Evolutionary conservation across 1,140 invertebrate genomes (phyloP), one percentile per base, ranked within the genome.

Genomic region (Pogonomyrmex californicus): DNA sequence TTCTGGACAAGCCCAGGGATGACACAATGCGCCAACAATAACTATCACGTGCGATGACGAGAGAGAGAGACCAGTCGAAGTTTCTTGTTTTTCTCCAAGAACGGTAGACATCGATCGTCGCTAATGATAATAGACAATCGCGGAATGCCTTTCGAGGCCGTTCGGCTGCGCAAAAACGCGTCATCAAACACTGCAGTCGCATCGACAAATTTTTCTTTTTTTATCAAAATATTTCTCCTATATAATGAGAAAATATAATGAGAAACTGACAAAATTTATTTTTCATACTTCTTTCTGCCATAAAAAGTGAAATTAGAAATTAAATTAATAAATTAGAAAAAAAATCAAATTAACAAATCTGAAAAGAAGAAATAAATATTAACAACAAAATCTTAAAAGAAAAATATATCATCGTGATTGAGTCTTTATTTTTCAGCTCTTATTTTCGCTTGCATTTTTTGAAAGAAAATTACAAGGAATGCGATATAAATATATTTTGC

Each of bases 1-100:
- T 90, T 90, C 89, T 91, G 47, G 89, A 90, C 89, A 88, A 90
- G 89, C 88, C 89, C 89, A 91, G 54, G 75, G 89, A 91, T 91
- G 89, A 91, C 89, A 91, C 89, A 90, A 90, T 77, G 82, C 78
- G 75, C 70, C 58, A 88, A 81, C 76, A 90, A 90, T 90, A 88
- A 58, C 41, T 81, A 71, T 51, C 86, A 81, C 86, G 86, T 76
- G 86, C 62, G 44, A 10, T 33, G n/a, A 68, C 54, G 47, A 81
- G 33, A 49, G 12, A 23, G n/a, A 73, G 51, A 60, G 68, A 56
- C n/a, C 1, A 54, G 56, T 60, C 17, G 36, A 17, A 3, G 79
- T 41, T 47, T 49, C 17, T 75, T 83, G 41, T 83, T 83, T 83
- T 76, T 17, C 23, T 54, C 85, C 38, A 60, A 33, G 60, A 75